Evolutionary conservation across 2,113 vertebrate species (phyloP).

Genomic region (Platycercus adscitus): DNA sequence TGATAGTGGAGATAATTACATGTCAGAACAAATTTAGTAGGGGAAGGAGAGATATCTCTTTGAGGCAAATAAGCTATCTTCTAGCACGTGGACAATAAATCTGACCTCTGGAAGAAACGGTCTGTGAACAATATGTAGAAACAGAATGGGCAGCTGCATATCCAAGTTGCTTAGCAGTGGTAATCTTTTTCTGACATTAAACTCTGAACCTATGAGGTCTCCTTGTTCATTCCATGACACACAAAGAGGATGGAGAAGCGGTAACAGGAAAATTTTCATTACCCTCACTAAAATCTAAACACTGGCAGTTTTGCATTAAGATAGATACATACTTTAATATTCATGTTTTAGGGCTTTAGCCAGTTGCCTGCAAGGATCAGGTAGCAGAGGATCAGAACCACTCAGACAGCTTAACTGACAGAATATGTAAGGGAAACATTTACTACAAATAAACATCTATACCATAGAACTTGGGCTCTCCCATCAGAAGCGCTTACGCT

Average conservation of each 20-base stretch:
- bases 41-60: background rate
- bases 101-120: background rate
- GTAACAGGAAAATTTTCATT: background rate
- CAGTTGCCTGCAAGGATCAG: background rate
- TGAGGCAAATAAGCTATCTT: background rate
- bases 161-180: background rate
- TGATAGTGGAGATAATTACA: background rate
- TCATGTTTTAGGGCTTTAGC: background rate
- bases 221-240: rapidly evolving
- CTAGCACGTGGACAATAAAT: background rate
- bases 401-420: background rate
- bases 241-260: background rate
- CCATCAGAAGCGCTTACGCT: background rate
- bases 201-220: background rate
- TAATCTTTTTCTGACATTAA: background rate
- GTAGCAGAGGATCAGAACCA: background rate
- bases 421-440: background rate
- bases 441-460: background rate
- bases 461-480: background rate
- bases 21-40: rapidly evolving
- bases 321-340: background rate
- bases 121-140: background rate
- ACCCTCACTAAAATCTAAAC: background rate
- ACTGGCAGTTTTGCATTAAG: background rate
- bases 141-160: background rate